A percentile compares a stretch with the other conserved stretches of the same genome.
Conservation (phyloP, 1,140 invertebrate genomes). For the Microplitis demolitor region DNA sequence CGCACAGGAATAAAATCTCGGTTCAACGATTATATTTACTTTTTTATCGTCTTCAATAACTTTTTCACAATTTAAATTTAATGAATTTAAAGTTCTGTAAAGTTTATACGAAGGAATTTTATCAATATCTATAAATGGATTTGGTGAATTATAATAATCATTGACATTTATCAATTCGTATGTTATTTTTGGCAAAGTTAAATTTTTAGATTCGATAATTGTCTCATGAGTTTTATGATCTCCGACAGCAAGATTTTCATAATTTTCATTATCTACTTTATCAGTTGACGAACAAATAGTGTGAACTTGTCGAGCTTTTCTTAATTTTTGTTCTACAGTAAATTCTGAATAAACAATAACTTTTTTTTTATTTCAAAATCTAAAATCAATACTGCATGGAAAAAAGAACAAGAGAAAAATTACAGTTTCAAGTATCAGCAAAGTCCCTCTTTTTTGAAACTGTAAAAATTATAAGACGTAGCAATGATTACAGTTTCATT, state of each 20-base stretch:
- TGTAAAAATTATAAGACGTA: no score
- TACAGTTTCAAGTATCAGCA: no score
- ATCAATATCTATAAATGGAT: neutral
- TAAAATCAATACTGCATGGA: no score
- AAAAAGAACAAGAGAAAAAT: no score
- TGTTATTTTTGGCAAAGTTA: neutral
- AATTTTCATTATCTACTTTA: no score
- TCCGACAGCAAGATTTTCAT: constrained; percentile 15
- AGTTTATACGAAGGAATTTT: constrained; percentile 1
- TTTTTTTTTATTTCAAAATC: no score
- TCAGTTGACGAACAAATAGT: constrained; percentile 23
- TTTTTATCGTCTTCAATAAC: constrained; percentile 3
- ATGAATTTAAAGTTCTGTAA: constrained; percentile 23
- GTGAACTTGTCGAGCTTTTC: constrained; percentile 33
- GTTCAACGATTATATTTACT: constrained; percentile 7
- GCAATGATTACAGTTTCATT: no score
- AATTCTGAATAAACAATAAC: neutral
- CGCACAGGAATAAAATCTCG: neutral
- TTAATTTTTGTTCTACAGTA: constrained; percentile 24
- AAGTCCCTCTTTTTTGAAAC: no score
- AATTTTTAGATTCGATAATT: neutral
- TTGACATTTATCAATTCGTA: no score
- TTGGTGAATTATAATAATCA: constrained; percentile 1
- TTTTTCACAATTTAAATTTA: constrained; percentile 21
- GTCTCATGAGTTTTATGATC: neutral